Evolutionary conservation across 2,113 vertebrate genomes (phyloP).

Genomic region (Tichodroma muraria): DNA sequence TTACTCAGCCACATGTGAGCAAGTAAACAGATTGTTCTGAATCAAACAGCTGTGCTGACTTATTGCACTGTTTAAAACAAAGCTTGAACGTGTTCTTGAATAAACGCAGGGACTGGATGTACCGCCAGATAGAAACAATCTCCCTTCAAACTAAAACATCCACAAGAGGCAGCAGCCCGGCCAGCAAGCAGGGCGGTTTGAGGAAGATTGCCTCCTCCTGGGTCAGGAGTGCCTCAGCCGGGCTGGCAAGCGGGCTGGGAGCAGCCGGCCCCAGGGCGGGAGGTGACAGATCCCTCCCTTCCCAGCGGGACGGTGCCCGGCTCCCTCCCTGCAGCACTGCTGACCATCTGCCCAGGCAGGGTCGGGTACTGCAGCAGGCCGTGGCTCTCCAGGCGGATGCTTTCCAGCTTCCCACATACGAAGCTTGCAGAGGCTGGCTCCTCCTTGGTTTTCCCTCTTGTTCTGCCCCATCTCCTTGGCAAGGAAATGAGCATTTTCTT

Average conservation of each 20-base stretch:
- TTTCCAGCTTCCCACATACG: background rate
- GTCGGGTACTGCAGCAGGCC: background rate
- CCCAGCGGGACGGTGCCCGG: accelerated
- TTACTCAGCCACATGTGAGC: background rate
- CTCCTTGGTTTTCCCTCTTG: background rate
- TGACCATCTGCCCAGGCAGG: background rate
- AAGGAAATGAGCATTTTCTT: background rate
- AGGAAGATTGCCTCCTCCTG: background rate
- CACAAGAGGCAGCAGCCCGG: background rate
- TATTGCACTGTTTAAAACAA: background rate
- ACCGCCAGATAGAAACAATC: background rate
- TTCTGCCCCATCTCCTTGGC: background rate
- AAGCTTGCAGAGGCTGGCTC: background rate
- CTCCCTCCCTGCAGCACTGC: background rate
- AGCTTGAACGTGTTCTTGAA: background rate
- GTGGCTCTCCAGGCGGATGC: background rate
- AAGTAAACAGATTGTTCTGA: slow-evolving; percentile 13
- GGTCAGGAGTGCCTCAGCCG: background rate
- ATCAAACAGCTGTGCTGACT: background rate
- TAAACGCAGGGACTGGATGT: background rate
- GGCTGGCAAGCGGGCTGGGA: accelerated
- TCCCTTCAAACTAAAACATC: background rate
- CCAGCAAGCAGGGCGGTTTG: background rate
- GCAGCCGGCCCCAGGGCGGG: accelerated
- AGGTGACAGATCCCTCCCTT: background rate